Base-by-base conservation (phyloP, 2,888 invertebrate genomes). In the Caenorhabditis imperialis region DNA sequence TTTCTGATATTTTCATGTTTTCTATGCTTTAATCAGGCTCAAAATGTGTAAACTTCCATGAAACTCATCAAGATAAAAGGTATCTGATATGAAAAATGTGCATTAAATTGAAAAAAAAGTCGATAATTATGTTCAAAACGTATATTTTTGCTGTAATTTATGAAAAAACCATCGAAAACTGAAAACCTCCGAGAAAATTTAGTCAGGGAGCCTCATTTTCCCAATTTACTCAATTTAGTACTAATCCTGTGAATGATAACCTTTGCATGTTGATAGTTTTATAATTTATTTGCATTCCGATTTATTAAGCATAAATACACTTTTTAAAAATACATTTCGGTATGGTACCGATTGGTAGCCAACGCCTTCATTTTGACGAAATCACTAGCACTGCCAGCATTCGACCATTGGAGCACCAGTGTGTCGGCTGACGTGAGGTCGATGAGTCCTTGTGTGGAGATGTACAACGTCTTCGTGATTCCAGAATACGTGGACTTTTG, bases 401-500 rank as follows among this genome's bases (percentile, higher is more conserved):
- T 70, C n/a, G 33, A 40, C 75, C 75, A 75, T 45, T 71, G 54
- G 1, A 75, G 18, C 0, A 58, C 38, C 10, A 75, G 54, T 7
- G 62, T 38, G 27, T 75, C 75, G 40, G 63, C 40, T 22, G 47
- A 61, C 27, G 48, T 67, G 48, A 76, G 47, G 38, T 76, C 33
- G 30, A 76, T 67, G 18, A 76, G 58, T 1, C 58, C 62, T n/a
- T 25, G n/a, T n/a, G 75, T 76, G 6, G 61, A 61, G 27, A 76
- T 72, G 50, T 70, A 70, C 25, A 76, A 23, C 4, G 35, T 54
- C 40, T 77, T 73, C 6, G 74, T 77, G 35, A 75, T 45, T 54
- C 53, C 63, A 38, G 58, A 62, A 40, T 77, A 77, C 2, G 60
- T 50, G 10, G 72, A 72, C 18, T 58, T 70, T 35, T 77, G 73